Evolutionary conservation across 2,888 invertebrate genomes (phyloP).

Genomic region (Synergus umbraculus): DNA sequence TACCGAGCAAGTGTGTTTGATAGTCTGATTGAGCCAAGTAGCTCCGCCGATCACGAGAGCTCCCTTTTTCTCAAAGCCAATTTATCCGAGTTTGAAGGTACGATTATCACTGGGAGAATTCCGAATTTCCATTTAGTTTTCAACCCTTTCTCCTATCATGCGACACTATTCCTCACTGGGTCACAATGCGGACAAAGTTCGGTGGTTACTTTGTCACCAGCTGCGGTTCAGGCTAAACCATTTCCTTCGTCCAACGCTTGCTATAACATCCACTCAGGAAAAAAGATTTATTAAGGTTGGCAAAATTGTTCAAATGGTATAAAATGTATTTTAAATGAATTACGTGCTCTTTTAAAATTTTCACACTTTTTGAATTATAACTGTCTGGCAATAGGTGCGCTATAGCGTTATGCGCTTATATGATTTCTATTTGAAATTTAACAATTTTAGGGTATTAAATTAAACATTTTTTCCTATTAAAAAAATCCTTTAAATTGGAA

Average conservation of each 20-base stretch:
- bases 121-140: constrained; percentile 19
- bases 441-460: too few species aligned
- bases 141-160: neutral
- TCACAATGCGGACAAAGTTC: constrained; percentile 36
- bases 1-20: constrained; percentile 11
- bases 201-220: constrained; percentile 39
- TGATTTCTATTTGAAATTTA: too few species aligned
- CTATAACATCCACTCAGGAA: constrained; percentile 7
- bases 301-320: neutral
- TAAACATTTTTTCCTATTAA: too few species aligned
- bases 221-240: constrained; percentile 26
- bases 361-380: neutral
- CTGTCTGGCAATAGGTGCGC: too few species aligned
- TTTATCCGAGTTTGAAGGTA: neutral
- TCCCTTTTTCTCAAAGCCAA: neutral
- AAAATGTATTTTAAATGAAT: neutral
- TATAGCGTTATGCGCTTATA: too few species aligned
- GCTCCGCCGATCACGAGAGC: neutral
- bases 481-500: too few species aligned
- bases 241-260: constrained; percentile 19
- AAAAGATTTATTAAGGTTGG: constrained; percentile 20
- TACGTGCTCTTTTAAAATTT: neutral
- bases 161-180: constrained; percentile 34
- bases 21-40: neutral
- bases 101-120: constrained; percentile 4